A percentile compares a stretch with the other conserved stretches of the same genome.
Evolutionary conservation across 2,888 invertebrate species (phyloP).

Genomic region (Synanthedon myopaeformis): DNA sequence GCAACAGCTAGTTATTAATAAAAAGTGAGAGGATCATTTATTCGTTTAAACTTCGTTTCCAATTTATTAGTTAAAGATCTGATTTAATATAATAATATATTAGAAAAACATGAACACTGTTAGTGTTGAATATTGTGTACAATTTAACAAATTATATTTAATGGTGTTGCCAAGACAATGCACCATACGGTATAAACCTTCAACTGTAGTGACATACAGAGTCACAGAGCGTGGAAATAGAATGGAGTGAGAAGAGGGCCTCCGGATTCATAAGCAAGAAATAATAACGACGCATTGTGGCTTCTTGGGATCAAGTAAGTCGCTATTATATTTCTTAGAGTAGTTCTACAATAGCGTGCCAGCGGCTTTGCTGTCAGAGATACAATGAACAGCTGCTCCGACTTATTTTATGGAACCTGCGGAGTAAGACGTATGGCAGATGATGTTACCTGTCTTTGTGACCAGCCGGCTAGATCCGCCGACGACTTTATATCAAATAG

Average conservation of each 20-base stretch:
- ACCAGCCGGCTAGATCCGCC: conserved; percentile 20
- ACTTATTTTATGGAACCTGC: conserved; percentile 42
- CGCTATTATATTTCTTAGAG: conserved; percentile 59
- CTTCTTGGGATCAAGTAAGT: conserved; percentile 54
- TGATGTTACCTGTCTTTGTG: conserved; percentile 46
- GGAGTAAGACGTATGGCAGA: conserved; percentile 41
- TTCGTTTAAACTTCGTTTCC: no score
- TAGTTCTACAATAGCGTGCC: conserved; percentile 49
- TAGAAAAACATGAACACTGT: background rate
- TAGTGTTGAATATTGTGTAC: background rate
- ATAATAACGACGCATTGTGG: conserved; percentile 59
- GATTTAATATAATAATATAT: no score
- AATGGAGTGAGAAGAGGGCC: conserved; percentile 32
- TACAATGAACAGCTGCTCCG: conserved; percentile 59
- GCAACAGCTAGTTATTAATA: no score
- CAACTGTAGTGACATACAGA: conserved; percentile 26
- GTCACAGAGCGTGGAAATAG: conserved; percentile 18
- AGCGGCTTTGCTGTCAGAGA: conserved; percentile 54
- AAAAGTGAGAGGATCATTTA: no score
- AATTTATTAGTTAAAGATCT: no score
- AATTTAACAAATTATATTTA: conserved; percentile 7
- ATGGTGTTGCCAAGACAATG: conserved; percentile 8
- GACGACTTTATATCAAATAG: conserved; percentile 24
- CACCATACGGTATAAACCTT: conserved; percentile 9
- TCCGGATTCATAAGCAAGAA: conserved; percentile 37